Conservation (phyloP, 2,113 vertebrate genomes). For the Istiophorus platypterus region DNA sequence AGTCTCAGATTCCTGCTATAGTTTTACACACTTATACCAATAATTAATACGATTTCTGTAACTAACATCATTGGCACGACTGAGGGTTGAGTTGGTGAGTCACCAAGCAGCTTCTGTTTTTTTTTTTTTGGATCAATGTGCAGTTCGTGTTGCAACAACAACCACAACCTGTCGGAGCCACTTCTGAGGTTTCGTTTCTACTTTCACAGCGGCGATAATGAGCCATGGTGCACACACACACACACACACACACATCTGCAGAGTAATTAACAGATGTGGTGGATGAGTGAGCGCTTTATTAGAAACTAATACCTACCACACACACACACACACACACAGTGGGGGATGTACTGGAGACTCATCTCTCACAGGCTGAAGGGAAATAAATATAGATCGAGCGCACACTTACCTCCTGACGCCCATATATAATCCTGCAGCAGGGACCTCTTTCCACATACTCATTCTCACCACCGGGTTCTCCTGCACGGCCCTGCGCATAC, state of each 20-base stretch:
- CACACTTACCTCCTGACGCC: constrained; percentile 90
- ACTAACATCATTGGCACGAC: too few relatives aligned
- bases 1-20: too few relatives aligned
- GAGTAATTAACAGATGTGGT: constrained; percentile 30
- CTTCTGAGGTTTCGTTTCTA: not conserved
- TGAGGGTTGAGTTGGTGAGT: too few relatives aligned
- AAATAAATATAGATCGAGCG: constrained; percentile 15
- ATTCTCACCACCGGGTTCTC: constrained; percentile 89
- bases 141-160: too few relatives aligned
- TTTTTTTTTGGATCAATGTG: too few relatives aligned
- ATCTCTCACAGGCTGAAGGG: constrained; percentile 9
- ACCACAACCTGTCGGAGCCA: not conserved
- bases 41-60: too few relatives aligned
- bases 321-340: constrained; percentile 38
- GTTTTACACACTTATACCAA: too few relatives aligned
- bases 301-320: constrained; percentile 49
- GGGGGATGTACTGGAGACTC: constrained; percentile 36
- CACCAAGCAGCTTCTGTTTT: not conserved
- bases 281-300: constrained; percentile 48
- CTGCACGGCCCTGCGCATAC: constrained; percentile 84
- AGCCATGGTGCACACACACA: not conserved
- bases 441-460: constrained; percentile 90
- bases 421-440: constrained; percentile 88
- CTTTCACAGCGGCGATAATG: not conserved
- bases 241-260: constrained; percentile 23